Evolutionary conservation across 1,140 invertebrate genomes (phyloP).

Genomic region (Calycopis cecrops): DNA sequence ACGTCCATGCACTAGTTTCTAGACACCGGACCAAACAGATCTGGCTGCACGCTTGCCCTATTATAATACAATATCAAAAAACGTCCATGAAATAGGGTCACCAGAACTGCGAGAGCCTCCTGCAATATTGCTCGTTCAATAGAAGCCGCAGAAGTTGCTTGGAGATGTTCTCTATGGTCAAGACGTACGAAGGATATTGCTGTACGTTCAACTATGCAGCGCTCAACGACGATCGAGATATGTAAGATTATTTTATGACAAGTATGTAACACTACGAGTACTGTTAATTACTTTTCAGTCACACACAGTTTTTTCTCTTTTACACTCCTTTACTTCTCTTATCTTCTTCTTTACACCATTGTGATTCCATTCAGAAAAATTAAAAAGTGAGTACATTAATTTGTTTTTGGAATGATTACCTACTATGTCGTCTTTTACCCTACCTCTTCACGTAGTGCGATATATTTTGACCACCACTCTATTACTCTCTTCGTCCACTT

Average conservation of each 20-base stretch:
- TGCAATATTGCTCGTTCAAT: constrained; percentile 52
- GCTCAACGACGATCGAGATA: constrained; percentile 41
- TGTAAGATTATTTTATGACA: constrained; percentile 29
- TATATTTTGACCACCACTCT: too few relatives aligned
- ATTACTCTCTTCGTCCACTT: too few relatives aligned
- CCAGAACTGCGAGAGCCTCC: constrained; percentile 47
- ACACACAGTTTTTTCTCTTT: not conserved
- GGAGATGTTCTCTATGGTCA: constrained; percentile 46
- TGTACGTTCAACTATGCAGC: constrained; percentile 59
- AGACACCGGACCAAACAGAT: too few relatives aligned
- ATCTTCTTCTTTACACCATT: too few relatives aligned
- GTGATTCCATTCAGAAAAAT: too few relatives aligned
- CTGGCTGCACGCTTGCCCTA: too few relatives aligned
- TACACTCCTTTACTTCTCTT: not conserved
- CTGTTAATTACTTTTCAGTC: not conserved
- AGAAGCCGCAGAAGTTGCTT: constrained; percentile 41
- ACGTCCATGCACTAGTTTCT: too few relatives aligned
- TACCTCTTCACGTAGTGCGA: too few relatives aligned
- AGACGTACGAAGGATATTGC: constrained; percentile 53
- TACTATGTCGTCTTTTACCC: too few relatives aligned
- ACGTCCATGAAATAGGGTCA: constrained; percentile 33
- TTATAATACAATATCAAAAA: too few relatives aligned
- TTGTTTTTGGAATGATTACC: too few relatives aligned
- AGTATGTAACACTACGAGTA: not conserved
- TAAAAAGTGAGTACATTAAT: too few relatives aligned